These are phyloP conservation scores for Sus scrofa DNA, from an alignment of 2,113 vertebrate genomes.

Conservation along the genomic window DNA sequence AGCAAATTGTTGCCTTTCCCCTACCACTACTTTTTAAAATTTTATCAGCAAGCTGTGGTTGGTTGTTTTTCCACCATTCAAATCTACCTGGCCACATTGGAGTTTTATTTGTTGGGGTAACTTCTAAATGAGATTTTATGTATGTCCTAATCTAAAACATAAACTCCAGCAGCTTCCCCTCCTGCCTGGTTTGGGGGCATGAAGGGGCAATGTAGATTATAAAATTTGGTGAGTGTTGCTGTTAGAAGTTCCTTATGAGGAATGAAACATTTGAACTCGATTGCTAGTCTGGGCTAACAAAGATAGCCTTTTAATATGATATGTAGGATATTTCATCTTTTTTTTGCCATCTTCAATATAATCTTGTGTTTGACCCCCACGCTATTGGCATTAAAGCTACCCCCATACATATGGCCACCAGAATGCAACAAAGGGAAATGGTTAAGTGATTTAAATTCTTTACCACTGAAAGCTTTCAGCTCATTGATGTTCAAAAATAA, in stretches of 20 bases:
- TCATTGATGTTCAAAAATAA: conserved; percentile 73
- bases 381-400: conserved; percentile 65
- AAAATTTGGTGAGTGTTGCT: conserved; percentile 70
- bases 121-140: conserved; percentile 86
- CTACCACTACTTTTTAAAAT: conserved; percentile 17
- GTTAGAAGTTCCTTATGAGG: conserved; percentile 80
- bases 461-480: conserved; percentile 76
- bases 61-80: conserved; percentile 86
- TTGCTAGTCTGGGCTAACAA: conserved; percentile 79
- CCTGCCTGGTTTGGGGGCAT: conserved; percentile 69
- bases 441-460: conserved; percentile 74
- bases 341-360: conserved; percentile 74
- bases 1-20: conserved; percentile 67
- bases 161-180: conserved; percentile 81
- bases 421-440: conserved; percentile 79
- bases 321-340: conserved; percentile 64
- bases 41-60: conserved; percentile 87
- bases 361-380: conserved; percentile 76
- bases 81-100: conserved; percentile 86
- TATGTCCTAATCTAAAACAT: conserved; percentile 87
- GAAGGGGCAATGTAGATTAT: conserved; percentile 64
- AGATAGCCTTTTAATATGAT: conserved; percentile 76
- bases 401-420: conserved; percentile 79
- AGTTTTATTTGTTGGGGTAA: conserved; percentile 88
- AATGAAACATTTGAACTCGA: conserved; percentile 79